Percentiles rank a stretch among this genome's conserved stretches.
phyloP scores from a whole-genome alignment of 2,888 invertebrate species.

The Polietes domitor region DNA sequence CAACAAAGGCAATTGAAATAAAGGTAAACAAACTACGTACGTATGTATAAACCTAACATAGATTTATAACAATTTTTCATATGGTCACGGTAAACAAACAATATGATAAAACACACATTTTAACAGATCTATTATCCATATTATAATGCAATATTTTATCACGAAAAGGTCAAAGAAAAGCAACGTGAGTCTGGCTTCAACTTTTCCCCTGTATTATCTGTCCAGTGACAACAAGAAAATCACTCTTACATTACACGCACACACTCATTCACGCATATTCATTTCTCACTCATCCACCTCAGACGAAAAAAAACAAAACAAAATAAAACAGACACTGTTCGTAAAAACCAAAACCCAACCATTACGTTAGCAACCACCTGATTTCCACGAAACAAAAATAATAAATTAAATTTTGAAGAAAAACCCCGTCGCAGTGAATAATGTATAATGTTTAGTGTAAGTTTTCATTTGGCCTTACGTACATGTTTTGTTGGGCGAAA shows the following conservation, averaged over 20 bases:
- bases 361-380: slow-evolving; percentile 58
- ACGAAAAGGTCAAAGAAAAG: slow-evolving; percentile 15
- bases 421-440: slow-evolving; percentile 26
- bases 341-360: no score
- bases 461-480: slow-evolving; percentile 21
- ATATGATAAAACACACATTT: neutral
- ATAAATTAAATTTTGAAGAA: slow-evolving; percentile 1
- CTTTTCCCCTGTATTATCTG: neutral
- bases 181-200: neutral
- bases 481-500: slow-evolving; percentile 1
- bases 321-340: slow-evolving; percentile 22
- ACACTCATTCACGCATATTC: neutral
- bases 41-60: neutral
- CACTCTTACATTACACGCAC: neutral
- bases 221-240: neutral
- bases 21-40: slow-evolving; percentile 1
- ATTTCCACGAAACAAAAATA: slow-evolving; percentile 45
- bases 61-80: neutral
- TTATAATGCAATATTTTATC: neutral
- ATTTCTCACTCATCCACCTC: slow-evolving; percentile 19
- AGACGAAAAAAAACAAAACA: neutral
- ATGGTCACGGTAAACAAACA: neutral
- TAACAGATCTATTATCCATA: neutral
- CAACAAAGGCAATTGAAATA: neutral
- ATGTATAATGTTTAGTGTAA: slow-evolving; percentile 16